Percentiles rank a stretch among this genome's conserved stretches.
Evolutionary conservation across 2,888 invertebrate species (phyloP).

Genomic region (Callinectes sapidus): DNA sequence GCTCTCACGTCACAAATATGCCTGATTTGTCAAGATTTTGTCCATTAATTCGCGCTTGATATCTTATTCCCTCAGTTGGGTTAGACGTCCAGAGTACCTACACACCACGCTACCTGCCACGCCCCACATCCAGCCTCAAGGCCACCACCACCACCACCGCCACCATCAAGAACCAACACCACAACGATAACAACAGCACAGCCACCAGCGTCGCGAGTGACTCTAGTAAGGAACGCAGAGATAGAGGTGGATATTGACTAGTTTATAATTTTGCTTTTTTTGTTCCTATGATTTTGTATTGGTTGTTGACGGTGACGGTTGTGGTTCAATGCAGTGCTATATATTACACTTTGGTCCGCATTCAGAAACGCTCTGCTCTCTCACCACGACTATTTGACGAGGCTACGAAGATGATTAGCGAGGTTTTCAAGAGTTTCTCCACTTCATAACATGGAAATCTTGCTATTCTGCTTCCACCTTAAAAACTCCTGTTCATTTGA

Average conservation of each 20-base stretch:
- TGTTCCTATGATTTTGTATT: no score
- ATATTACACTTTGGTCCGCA: no score
- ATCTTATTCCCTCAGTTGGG: conserved; percentile 33
- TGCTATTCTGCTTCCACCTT: no score
- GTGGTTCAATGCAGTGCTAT: no score
- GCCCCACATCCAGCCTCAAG: background rate
- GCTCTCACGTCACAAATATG: background rate
- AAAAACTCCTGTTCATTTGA: no score
- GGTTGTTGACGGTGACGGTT: no score
- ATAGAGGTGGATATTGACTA: no score
- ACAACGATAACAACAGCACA: background rate
- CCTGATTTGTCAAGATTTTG: background rate
- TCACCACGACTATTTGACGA: no score
- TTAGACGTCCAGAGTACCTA: conserved; percentile 64
- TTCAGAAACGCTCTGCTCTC: no score
- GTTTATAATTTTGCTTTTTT: background rate
- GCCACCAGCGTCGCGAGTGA: background rate
- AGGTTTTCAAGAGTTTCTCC: no score
- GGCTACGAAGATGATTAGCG: no score
- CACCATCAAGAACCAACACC: background rate
- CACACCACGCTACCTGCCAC: conserved; percentile 53
- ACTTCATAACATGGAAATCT: no score
- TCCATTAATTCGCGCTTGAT: background rate
- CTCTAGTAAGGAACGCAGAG: background rate
- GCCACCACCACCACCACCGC: background rate